Percentiles rank a stretch among this genome's conserved stretches.
phyloP scores from a whole-genome alignment of 2,113 vertebrate genomes.

The Lates calcarifer region DNA sequence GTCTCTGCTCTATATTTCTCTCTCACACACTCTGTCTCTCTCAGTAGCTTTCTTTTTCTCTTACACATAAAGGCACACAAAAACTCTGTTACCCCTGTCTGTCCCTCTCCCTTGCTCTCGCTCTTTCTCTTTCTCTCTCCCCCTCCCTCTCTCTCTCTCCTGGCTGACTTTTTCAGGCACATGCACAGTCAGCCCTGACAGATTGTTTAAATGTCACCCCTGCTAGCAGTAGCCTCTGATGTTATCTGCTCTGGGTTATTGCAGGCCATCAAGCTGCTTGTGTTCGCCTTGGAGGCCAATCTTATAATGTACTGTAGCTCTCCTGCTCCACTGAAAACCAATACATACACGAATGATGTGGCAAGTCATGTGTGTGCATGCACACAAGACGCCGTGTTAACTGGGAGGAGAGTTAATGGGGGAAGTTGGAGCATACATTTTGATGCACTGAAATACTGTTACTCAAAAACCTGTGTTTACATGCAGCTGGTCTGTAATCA shows the following conservation, averaged over 20 bases:
- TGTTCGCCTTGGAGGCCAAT: conserved; percentile 41
- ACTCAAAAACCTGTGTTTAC: background rate
- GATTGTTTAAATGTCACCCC: conserved; percentile 84
- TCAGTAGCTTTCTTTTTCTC: background rate
- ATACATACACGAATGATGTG: conserved; percentile 5
- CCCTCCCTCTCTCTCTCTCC: background rate
- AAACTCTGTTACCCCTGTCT: conserved; percentile 8
- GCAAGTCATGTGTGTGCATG: conserved; percentile 25
- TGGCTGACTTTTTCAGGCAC: conserved; percentile 60
- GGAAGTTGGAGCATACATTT: background rate
- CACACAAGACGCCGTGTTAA: conserved; percentile 7
- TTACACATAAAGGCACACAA: conserved; percentile 21
- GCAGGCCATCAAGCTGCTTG: conserved; percentile 53
- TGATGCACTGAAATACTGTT: background rate
- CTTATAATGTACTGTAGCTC: conserved; percentile 34
- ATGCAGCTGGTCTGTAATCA: too few relatives aligned
- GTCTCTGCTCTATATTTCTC: conserved; percentile 10
- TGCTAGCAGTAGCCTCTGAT: conserved; percentile 73
- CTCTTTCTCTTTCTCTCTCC: background rate
- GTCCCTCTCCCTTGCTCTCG: background rate
- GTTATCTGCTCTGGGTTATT: conserved; percentile 75
- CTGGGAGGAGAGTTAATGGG: background rate
- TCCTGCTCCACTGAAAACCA: conserved; percentile 30
- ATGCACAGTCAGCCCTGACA: conserved; percentile 72
- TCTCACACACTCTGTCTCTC: conserved; percentile 8